Percentiles rank a stretch among this genome's conserved stretches.
Evolutionary conservation across 2,888 invertebrate genomes (phyloP).

Genomic region (Apamea anceps): DNA sequence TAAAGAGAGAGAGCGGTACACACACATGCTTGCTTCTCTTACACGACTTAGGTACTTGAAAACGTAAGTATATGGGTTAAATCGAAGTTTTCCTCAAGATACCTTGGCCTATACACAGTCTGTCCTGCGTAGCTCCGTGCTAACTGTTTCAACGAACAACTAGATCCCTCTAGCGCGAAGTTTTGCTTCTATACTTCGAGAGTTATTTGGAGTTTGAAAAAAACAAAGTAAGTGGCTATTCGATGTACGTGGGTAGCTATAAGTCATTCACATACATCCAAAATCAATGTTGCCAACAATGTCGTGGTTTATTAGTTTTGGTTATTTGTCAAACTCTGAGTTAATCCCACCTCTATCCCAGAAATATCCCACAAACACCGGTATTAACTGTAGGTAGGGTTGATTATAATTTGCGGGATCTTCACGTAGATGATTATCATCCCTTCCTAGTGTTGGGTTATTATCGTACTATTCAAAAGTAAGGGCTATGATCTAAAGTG

Average conservation of each 20-base stretch:
- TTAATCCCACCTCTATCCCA: background rate
- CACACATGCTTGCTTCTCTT: slow-evolving; percentile 11
- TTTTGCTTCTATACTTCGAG: background rate
- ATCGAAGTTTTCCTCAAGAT: slow-evolving; percentile 20
- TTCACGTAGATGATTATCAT: background rate
- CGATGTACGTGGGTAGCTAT: background rate
- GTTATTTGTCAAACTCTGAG: background rate
- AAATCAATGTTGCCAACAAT: background rate
- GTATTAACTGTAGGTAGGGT: background rate
- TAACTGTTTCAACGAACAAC: slow-evolving; percentile 14
- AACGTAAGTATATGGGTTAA: background rate
- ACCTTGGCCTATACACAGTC: background rate
- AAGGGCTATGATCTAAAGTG: background rate
- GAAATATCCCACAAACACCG: background rate
- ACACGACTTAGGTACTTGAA: background rate
- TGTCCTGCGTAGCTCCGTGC: background rate
- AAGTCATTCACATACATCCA: background rate
- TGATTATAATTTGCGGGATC: background rate
- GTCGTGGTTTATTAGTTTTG: background rate
- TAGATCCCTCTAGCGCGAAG: background rate
- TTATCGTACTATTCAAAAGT: slow-evolving; percentile 7
- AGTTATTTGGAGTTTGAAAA: background rate
- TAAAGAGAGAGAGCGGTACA: slow-evolving; percentile 31
- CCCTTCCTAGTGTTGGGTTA: background rate
- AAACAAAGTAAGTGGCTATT: background rate